Evolutionary conservation across 1,140 invertebrate species (phyloP), one percentile per base, ranked within the genome.

Genomic region (Plodia interpunctella): DNA sequence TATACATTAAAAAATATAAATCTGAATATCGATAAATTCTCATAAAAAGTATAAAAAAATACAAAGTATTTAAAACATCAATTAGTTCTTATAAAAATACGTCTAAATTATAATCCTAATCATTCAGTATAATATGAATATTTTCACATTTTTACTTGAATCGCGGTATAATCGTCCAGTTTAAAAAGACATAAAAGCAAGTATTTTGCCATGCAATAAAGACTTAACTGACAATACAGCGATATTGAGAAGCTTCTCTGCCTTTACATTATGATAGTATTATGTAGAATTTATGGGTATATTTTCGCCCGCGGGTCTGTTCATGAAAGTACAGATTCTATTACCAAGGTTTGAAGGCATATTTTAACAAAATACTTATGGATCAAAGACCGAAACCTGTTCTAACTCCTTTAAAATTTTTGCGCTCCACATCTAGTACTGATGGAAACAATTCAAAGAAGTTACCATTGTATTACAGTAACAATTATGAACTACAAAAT

Each of bases 191-290:
- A 57, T 66, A 65, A 65, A 65, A 52, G 63, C 55, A 53, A 38
- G 52, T 51, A 55, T 62, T 64, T 61, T 60, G 59, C 55, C 38
- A 44, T 15, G 38, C 38, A 73, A 68, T 70, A 66, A 63, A 63
- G 61, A 59, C 51, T 68, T 67, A 58, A 65, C 61, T 60, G 62
- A 69, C 66, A 65, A 66, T 61, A 60, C 57, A 54, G 10, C 53
- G 55, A 56, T 52, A 52, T 57, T 49, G 35, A 49, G 49, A 49
- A 55, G 63, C 59, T 55, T 62, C 57, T 54, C 57, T 21, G 49
- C 56, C 44, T 59, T 35, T 17, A 44, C 38, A 44, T 44, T 44
- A 44, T 44, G 38, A 44, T 44, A 44, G 38, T 44, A 44, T 44
- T 15, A 44, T 15, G 38, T 17, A 10, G 38, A 44, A 44, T 44